These are phyloP conservation scores for Cydia strobilella DNA, from an alignment of 1,140 invertebrate species.

Conservation along the genomic window DNA sequence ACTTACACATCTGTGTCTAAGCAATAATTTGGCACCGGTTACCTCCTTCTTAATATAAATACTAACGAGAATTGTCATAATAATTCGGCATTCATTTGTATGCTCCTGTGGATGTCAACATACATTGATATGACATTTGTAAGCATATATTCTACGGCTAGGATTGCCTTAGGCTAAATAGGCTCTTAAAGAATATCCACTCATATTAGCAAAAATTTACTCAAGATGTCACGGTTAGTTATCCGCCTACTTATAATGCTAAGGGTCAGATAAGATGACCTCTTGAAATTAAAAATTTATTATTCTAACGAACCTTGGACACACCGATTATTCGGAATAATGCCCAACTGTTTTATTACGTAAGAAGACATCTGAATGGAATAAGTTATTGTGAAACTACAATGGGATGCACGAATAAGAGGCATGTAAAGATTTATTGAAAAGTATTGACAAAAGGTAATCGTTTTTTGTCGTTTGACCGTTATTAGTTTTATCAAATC, in stretches of 20 bases:
- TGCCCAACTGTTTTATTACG: slow-evolving; percentile 21
- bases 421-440: slow-evolving; percentile 21
- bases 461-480: slow-evolving; percentile 28
- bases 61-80: not conserved
- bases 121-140: not conserved
- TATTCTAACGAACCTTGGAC: slow-evolving; percentile 35
- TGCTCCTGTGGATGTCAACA: not conserved
- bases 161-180: slow-evolving; percentile 14
- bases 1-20: slow-evolving; percentile 19
- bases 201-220: slow-evolving; percentile 25
- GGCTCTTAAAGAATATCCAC: slow-evolving; percentile 21
- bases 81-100: not conserved
- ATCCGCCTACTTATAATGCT: slow-evolving; percentile 14
- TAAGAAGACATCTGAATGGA: slow-evolving; percentile 25
- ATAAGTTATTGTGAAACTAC: slow-evolving; percentile 24
- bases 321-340: slow-evolving; percentile 31
- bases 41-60: not conserved
- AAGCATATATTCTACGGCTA: not conserved
- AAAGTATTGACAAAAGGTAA: slow-evolving; percentile 25
- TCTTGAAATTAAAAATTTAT: slow-evolving; percentile 40
- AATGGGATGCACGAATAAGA: slow-evolving; percentile 28
- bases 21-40: not conserved
- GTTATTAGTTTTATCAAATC: slow-evolving; percentile 23
- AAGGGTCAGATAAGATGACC: slow-evolving; percentile 38
- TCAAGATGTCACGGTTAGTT: slow-evolving; percentile 29